A percentile compares a stretch with the other conserved stretches of the same genome.
Evolutionary conservation across 2,888 invertebrate genomes (phyloP).

Genomic region (Vannuccia rotundouncinata): DNA sequence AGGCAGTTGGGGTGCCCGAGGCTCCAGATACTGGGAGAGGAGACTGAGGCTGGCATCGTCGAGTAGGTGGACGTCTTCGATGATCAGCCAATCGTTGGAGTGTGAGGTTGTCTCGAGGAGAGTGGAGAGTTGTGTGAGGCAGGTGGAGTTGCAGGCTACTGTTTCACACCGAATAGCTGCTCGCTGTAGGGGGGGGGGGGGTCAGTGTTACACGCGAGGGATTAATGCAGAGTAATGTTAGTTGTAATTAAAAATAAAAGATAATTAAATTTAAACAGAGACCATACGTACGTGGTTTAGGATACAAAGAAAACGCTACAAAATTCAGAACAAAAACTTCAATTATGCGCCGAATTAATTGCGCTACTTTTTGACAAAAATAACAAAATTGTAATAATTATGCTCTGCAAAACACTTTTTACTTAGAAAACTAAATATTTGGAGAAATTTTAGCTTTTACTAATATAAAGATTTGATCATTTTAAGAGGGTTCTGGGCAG

Average conservation of each 20-base stretch:
- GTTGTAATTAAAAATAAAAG: neutral
- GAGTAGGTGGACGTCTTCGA: slow-evolving; percentile 50
- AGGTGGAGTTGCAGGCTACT: slow-evolving; percentile 10
- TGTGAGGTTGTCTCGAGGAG: slow-evolving; percentile 47
- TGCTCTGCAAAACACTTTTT: too few relatives aligned
- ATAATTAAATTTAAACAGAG: neutral
- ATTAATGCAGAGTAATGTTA: neutral
- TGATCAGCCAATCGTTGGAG: slow-evolving; percentile 51
- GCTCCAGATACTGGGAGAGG: slow-evolving; percentile 46
- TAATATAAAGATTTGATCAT: too few relatives aligned
- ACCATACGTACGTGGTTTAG: neutral
- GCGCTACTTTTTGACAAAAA: too few relatives aligned
- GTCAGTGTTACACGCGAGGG: neutral
- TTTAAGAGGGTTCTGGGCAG: too few relatives aligned
- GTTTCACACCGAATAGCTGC: slow-evolving; percentile 39
- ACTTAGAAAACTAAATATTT: too few relatives aligned
- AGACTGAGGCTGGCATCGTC: slow-evolving; percentile 44
- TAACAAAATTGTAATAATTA: too few relatives aligned
- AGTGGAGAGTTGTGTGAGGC: neutral
- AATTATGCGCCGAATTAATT: too few relatives aligned
- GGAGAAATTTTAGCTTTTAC: too few relatives aligned
- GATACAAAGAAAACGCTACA: too few relatives aligned
- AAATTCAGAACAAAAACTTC: too few relatives aligned
- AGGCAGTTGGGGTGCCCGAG: slow-evolving; percentile 40
- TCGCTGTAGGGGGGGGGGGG: slow-evolving; percentile 33